Base-by-base conservation (phyloP, 2,797 vertebrate species). In the Phalloptychus januarius region DNA sequence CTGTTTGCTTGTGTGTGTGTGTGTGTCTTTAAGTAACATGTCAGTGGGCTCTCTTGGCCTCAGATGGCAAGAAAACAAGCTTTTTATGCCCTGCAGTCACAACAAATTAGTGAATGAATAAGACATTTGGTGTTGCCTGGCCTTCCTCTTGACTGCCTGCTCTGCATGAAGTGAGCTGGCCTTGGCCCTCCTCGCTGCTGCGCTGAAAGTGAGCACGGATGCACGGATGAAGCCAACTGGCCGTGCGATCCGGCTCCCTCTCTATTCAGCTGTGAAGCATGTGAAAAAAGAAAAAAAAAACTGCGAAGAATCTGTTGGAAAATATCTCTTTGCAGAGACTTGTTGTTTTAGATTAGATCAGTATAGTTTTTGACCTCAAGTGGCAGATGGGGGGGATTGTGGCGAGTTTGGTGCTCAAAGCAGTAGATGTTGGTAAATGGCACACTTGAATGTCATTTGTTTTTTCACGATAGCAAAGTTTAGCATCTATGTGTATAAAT, bases 71-170 rank as follows among this genome's bases (percentile, higher is more conserved):
- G 74, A 85, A 94, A 94, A 87, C 93, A 86, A 92, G 92, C 89
- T 95, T 95, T 96, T 95, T 86, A 93, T 96, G 95, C 94, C 95
- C 92, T 86, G 80, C 91, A 94, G 96, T 94, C 94, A 95, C 91
- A 94, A 94, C 94, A 96, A 94, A 96, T 95, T 94, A 95, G 91
- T 80, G 73, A 94, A 94, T 95, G 93, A 95, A 93, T 95, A 95
- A 96, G 96, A 95, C 95, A 96, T 96, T 96, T 95, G 95, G 95
- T 95, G 95, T 95, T 93, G 91, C 94, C 86, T 83, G 91, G 92
- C 94, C 89, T 96, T 96, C 95, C 95, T 91, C 95, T 93, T 95
- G 93, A 96, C 92, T 95, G 95, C 83, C 89, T 91, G 88, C 90
- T 93, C 83, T 95, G 95, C 94, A 93, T 95, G 93, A 95, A 77